phyloP scores from a whole-genome alignment of 2,797 vertebrate genomes.

The Ctenosaura bakeri region DNA sequence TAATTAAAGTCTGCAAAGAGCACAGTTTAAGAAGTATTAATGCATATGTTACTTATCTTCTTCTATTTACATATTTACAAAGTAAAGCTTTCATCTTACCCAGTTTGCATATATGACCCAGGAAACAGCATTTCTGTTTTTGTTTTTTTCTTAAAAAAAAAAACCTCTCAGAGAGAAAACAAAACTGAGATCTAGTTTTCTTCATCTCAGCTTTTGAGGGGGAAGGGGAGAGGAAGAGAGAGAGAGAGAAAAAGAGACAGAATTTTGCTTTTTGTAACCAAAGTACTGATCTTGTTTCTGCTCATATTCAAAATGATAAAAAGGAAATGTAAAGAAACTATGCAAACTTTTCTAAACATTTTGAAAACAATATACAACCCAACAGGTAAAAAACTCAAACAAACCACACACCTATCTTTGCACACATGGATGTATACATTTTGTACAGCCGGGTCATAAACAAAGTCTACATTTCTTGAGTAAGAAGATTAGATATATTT shows the following conservation, averaged over 20 bases:
- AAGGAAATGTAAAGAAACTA: conserved; percentile 83
- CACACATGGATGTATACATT: conserved; percentile 82
- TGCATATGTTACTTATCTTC: conserved; percentile 87
- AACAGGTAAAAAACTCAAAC: conserved; percentile 51
- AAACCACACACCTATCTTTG: conserved; percentile 75
- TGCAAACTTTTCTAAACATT: conserved; percentile 83
- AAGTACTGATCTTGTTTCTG: conserved; percentile 74
- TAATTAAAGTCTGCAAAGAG: conserved; percentile 88
- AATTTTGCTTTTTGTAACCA: conserved; percentile 69
- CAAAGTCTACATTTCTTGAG: conserved; percentile 67
- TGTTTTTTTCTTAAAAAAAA: conserved; percentile 70
- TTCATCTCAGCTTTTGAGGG: conserved; percentile 71
- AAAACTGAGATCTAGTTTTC: conserved; percentile 83
- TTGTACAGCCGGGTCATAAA: conserved; percentile 74
- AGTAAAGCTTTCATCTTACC: conserved; percentile 99
- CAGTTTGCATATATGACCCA: conserved; percentile 99
- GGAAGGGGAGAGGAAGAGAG: background rate
- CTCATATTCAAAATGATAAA: conserved; percentile 82
- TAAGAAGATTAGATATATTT: conserved; percentile 71
- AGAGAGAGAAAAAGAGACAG: conserved; percentile 46
- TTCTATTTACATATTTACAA: conserved; percentile 96
- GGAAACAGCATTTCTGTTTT: conserved; percentile 85
- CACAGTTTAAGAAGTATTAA: conserved; percentile 89
- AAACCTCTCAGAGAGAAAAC: background rate
- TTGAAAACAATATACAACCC: conserved; percentile 89